These are phyloP conservation scores for Automeris io DNA, from an alignment of 2,888 invertebrate genomes.

Conservation along the genomic window DNA sequence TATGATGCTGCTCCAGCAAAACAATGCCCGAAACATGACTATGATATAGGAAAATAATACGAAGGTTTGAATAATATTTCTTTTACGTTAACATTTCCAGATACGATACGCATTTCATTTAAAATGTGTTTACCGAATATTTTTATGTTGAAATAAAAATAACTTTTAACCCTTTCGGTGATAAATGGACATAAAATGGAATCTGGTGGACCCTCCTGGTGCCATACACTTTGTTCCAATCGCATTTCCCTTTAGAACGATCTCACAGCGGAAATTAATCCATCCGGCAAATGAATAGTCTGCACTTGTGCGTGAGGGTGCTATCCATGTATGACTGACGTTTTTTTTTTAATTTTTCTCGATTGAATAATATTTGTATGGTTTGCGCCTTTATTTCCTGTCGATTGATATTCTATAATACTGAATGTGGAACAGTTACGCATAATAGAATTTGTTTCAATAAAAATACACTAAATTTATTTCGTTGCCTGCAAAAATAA, in stretches of 20 bases:
- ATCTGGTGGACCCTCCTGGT: conserved; percentile 41
- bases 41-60: conserved; percentile 22
- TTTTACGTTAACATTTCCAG: conserved; percentile 3
- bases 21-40: conserved; percentile 28
- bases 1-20: conserved; percentile 28
- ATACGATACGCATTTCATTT: conserved; percentile 9
- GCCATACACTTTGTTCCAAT: conserved; percentile 66
- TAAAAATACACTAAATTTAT: neutral
- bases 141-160: conserved; percentile 21
- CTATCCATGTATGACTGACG: conserved; percentile 42
- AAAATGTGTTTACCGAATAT: conserved; percentile 10
- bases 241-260: conserved; percentile 70
- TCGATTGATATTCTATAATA: conserved; percentile 18
- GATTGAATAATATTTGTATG: conserved; percentile 16
- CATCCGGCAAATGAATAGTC: conserved; percentile 73
- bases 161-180: conserved; percentile 38
- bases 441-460: neutral
- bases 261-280: conserved; percentile 74
- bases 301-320: conserved; percentile 67
- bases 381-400: conserved; percentile 7
- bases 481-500: no score
- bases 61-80: conserved; percentile 13
- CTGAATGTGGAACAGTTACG: conserved; percentile 5
- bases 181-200: conserved; percentile 55
- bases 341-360: conserved; percentile 32